These are phyloP conservation scores for Raja brachyura DNA, from an alignment of 2,113 vertebrate species.

Conservation along the genomic window DNA sequence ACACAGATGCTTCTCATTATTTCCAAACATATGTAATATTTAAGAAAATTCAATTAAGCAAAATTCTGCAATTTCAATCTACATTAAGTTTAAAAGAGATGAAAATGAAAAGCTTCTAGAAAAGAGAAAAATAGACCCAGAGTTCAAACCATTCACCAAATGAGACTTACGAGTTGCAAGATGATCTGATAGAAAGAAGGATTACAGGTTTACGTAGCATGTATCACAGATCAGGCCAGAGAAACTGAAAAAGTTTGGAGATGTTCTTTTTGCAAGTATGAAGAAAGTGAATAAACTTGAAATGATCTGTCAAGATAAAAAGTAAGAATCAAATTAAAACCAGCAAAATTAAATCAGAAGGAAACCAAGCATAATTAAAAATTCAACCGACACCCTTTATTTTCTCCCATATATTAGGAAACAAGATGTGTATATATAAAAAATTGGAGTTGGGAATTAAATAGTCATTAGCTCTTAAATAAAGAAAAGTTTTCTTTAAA, in stretches of 20 bases:
- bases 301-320: conserved; percentile 35
- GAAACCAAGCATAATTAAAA: background rate
- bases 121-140: conserved; percentile 15
- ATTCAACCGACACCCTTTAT: background rate
- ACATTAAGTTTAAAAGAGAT: background rate
- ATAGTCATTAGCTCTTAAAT: background rate
- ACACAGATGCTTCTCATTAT: background rate
- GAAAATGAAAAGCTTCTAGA: background rate
- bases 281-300: conserved; percentile 26
- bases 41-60: background rate
- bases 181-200: conserved; percentile 29
- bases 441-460: background rate
- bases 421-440: background rate
- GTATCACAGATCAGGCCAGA: conserved; percentile 34
- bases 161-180: conserved; percentile 18
- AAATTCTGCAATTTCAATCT: background rate
- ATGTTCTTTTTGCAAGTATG: conserved; percentile 20
- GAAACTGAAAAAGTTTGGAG: conserved; percentile 28
- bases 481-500: background rate
- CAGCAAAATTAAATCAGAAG: background rate
- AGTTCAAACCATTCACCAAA: conserved; percentile 17
- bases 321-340: conserved; percentile 10
- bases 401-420: background rate
- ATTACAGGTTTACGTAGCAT: conserved; percentile 30
- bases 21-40: background rate